Base-by-base conservation (phyloP, 1,140 invertebrate genomes). In the Lasioglossum baleicum region DNA sequence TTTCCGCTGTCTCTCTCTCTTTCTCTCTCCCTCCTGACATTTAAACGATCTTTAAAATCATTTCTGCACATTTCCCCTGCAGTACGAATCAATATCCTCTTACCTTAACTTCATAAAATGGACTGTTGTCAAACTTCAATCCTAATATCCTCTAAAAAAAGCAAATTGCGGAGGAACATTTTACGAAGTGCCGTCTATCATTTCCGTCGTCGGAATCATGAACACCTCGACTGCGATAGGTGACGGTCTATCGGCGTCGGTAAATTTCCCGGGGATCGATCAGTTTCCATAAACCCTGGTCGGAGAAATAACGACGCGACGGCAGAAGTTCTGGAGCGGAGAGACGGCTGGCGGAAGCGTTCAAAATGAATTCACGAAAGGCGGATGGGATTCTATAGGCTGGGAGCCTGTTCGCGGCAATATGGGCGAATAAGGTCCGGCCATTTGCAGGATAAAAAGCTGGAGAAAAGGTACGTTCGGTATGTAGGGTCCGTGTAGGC, bases 371-470 rank as follows among this genome's bases (percentile, higher is more conserved):
- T 87, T 83, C 81, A 71, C 76, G 72, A 81, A 82, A 81, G 72
- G 58, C 44, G 53, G 53, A 51, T 63, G 42, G 68, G 73, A 83
- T 81, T 86, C 81, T 83, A 81, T 75, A 71, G 44, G 71, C 58
- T 40, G 22, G 48, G 7, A 60, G 48, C 35, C 63, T 79, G 75
- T 85, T 78, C 61, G 70, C 61, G 44, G 81, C 77, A 81, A 85
- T 86, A 85, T 75, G 69, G 70, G 61, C 65, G 84, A 77, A 83
- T 80, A 83, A 66, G 70, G 65, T 86, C 65, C 44, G 70, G 69
- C 84, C 77, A 86, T 86, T 86, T 86, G 81, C 85, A 78, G 81
- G 75, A 86, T 85, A 86, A 86, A 86, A 69, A 81, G 22, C 72
- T 56, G 17, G 66, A 44, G 31, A 64, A 58, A 26, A 61, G 63